These are phyloP conservation scores for Hemitrygon akajei DNA, from an alignment of 2,797 vertebrate species.

Conservation along the genomic window DNA sequence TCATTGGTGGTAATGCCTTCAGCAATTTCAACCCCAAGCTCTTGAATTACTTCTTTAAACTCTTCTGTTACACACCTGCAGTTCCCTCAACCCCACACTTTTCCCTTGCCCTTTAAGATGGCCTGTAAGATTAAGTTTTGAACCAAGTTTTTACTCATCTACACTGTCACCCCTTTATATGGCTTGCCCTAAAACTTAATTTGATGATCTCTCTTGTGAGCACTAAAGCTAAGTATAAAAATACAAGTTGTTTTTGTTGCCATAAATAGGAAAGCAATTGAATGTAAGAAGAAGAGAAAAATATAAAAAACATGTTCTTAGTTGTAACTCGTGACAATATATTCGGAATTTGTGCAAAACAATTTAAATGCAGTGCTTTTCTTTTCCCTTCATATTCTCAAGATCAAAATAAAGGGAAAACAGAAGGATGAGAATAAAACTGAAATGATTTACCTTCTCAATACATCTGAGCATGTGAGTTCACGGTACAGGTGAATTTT, in stretches of 20 bases:
- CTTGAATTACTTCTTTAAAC: neutral
- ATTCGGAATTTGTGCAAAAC: neutral
- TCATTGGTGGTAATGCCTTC: neutral
- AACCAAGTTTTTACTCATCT: neutral
- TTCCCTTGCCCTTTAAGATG: too few species aligned
- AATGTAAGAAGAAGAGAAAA: neutral
- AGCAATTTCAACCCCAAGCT: neutral
- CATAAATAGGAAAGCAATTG: neutral
- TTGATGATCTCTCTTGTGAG: neutral
- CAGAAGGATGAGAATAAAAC: neutral
- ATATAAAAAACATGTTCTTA: neutral
- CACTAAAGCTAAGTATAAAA: neutral
- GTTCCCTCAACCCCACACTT: too few species aligned
- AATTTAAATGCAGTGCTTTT: neutral
- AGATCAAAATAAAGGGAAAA: neutral
- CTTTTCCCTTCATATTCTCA: neutral
- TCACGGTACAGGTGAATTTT: constrained; percentile 66
- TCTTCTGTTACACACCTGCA: too few species aligned
- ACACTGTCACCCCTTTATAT: neutral
- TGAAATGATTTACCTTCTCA: constrained; percentile 57
- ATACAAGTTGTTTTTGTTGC: neutral
- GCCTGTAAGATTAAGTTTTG: neutral
- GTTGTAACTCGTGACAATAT: neutral
- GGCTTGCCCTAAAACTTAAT: neutral
- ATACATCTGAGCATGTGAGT: constrained; percentile 66